A percentile compares a stretch with the other conserved stretches of the same genome.
These are phyloP conservation scores for Cosmia trapezina DNA, from an alignment of 2,888 invertebrate genomes.

Conservation along the genomic window DNA sequence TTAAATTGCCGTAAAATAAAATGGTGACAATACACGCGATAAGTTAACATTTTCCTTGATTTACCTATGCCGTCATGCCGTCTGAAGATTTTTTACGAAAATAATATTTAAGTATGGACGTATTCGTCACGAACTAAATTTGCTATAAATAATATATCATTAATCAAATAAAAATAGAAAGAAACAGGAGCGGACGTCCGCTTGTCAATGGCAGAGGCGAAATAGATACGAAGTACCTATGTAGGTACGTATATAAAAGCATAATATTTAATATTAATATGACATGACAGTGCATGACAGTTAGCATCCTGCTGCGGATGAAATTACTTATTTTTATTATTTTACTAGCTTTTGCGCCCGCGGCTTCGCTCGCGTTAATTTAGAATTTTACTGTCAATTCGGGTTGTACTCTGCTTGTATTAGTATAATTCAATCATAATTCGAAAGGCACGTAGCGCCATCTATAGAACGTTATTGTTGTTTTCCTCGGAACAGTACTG, in stretches of 20 bases:
- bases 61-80: background rate
- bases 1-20: background rate
- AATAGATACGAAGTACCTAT: slow-evolving; percentile 18
- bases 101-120: background rate
- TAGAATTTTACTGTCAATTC: no score
- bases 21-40: background rate
- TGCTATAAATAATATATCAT: slow-evolving; percentile 1
- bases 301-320: slow-evolving; percentile 20
- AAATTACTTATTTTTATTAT: background rate
- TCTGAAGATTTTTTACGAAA: background rate
- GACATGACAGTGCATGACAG: no score
- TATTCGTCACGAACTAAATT: slow-evolving; percentile 5
- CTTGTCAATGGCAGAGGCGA: slow-evolving; percentile 29
- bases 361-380: no score
- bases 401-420: no score
- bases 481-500: no score
- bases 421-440: no score
- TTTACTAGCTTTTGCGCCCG: no score
- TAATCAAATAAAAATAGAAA: slow-evolving; percentile 45
- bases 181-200: slow-evolving; percentile 55
- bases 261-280: slow-evolving; percentile 32
- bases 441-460: no score
- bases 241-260: slow-evolving; percentile 29
- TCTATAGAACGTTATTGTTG: no score
- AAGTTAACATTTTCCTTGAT: background rate